A percentile compares a stretch with the other conserved stretches of the same genome.
Evolutionary conservation across 2,888 invertebrate genomes (phyloP).

Genomic region (Notodromas monacha): DNA sequence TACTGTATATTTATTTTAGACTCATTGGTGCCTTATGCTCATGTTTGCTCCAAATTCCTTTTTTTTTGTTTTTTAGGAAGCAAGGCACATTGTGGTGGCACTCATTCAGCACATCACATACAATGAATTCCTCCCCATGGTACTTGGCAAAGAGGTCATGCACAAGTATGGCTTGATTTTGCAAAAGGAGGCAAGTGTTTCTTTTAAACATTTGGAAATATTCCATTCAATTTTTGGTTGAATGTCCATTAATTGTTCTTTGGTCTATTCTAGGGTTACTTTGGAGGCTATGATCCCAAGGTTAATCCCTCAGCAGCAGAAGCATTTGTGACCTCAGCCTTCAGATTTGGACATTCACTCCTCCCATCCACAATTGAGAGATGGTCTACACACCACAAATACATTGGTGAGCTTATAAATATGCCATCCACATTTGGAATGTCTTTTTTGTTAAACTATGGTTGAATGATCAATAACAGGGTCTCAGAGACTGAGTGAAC

Average conservation of each 20-base stretch:
- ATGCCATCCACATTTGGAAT: no score
- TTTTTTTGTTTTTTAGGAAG: constrained; percentile 11
- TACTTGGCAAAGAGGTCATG: constrained; percentile 17
- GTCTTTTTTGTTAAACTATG: no score
- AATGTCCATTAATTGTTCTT: no score
- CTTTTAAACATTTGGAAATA: no score
- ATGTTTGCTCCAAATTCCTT: no score
- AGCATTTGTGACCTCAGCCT: constrained; percentile 19
- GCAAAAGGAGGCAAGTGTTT: constrained; percentile 10
- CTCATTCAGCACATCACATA: constrained; percentile 14
- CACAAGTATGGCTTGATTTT: constrained; percentile 15
- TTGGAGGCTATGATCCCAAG: constrained; percentile 17
- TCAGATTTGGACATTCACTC: constrained; percentile 20
- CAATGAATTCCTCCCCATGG: constrained; percentile 14
- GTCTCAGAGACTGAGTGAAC: constrained; percentile 17
- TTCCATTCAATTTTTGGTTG: no score
- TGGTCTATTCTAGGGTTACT: constrained; percentile 20
- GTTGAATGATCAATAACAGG: constrained; percentile 14
- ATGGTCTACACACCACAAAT: constrained; percentile 12
- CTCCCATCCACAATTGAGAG: constrained; percentile 18
- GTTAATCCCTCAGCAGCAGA: constrained; percentile 17
- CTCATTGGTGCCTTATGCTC: no score
- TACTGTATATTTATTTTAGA: no score
- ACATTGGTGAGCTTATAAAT: constrained; percentile 12
- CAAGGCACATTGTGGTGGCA: constrained; percentile 14